These are phyloP conservation scores for Phocoena phocoena DNA, from an alignment of 2,113 vertebrate species.

Conservation along the genomic window DNA sequence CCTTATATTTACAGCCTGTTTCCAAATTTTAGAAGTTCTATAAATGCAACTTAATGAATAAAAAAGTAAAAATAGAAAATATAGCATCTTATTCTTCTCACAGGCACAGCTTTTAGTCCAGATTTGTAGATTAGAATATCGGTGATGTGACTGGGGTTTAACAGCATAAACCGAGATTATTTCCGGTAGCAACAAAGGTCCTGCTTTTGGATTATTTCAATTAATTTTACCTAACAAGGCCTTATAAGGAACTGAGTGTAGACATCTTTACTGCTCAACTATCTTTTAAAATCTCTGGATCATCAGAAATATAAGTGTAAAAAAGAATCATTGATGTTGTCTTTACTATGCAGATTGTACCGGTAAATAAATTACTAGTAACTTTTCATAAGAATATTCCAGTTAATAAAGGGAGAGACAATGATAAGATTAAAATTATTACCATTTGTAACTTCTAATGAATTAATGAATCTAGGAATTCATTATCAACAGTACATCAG, in stretches of 20 bases:
- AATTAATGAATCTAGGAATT: neutral
- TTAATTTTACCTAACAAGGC: neutral
- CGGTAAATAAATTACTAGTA: neutral
- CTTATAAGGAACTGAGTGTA: neutral
- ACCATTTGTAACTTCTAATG: neutral
- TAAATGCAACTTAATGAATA: neutral
- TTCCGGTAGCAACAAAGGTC: neutral
- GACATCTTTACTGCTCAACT: neutral
- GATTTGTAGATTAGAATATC: neutral
- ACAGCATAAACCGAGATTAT: neutral
- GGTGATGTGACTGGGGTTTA: neutral
- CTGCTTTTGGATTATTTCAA: neutral
- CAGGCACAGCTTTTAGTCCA: neutral
- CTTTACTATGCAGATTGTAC: neutral
- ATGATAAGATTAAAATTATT: neutral
- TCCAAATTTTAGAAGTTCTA: neutral
- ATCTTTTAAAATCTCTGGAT: neutral
- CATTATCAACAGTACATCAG: neutral
- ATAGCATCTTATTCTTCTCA: neutral
- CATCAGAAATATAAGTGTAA: neutral
- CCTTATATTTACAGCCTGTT: neutral
- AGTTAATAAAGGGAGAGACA: neutral
- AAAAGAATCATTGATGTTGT: neutral
- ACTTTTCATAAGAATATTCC: neutral
- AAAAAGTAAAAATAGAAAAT: neutral